Evolutionary conservation across 2,888 invertebrate genomes (phyloP).

Genomic region (Epinotia nisella): DNA sequence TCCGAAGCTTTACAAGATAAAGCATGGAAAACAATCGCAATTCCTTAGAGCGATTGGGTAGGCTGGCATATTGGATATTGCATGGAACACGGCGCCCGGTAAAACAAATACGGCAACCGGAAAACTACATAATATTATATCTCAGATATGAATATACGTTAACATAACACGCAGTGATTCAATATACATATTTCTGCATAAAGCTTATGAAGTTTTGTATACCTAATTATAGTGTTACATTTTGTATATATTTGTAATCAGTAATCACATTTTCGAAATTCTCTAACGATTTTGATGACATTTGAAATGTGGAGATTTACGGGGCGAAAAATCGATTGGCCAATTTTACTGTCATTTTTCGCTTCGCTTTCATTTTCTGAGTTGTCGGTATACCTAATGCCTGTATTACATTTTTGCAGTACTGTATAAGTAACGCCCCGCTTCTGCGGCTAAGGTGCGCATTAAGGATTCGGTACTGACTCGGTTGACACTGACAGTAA

Average conservation of each 20-base stretch:
- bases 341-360: too few relatives aligned
- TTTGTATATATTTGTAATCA: not conserved
- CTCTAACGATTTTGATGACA: not conserved
- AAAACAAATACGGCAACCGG: conserved; percentile 14
- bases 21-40: conserved; percentile 15
- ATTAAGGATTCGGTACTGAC: too few relatives aligned
- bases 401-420: too few relatives aligned
- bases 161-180: conserved; percentile 15
- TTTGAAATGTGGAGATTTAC: too few relatives aligned
- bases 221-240: too few relatives aligned
- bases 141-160: not conserved
- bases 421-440: too few relatives aligned
- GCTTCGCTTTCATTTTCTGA: too few relatives aligned
- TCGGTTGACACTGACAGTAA: too few relatives aligned
- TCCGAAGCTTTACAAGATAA: not conserved
- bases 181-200: not conserved
- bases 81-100: not conserved
- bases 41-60: conserved; percentile 23
- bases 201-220: not conserved
- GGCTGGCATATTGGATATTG: conserved; percentile 18
- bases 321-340: too few relatives aligned
- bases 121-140: not conserved
- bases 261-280: not conserved
- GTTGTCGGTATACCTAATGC: too few relatives aligned
- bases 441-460: too few relatives aligned